Percentiles rank a stretch among this genome's conserved stretches.
These are phyloP conservation scores for Camptogramma bilineatum DNA, from an alignment of 2,888 invertebrate species.

Conservation along the genomic window DNA sequence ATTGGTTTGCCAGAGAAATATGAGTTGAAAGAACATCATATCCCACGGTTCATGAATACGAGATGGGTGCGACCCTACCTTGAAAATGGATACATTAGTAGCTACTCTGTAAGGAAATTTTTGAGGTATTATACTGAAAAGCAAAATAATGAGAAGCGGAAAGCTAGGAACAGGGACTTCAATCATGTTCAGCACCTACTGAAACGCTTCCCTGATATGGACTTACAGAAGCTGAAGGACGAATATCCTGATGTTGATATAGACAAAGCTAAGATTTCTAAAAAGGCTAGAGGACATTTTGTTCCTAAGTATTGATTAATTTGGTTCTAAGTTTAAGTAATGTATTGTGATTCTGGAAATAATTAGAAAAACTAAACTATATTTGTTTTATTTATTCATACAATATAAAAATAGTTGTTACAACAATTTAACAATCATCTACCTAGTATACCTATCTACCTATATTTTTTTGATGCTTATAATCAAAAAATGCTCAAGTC, in stretches of 20 bases:
- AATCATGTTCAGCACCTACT: constrained; percentile 89
- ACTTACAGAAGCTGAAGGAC: constrained; percentile 88
- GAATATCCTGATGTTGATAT: constrained; percentile 92
- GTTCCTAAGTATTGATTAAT: constrained; percentile 72
- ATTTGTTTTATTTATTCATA: constrained; percentile 12
- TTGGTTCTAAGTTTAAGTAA: neutral
- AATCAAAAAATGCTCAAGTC: neutral
- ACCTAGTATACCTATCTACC: too few species aligned
- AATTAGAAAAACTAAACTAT: constrained; percentile 13
- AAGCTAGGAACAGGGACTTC: constrained; percentile 86
- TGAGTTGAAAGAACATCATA: constrained; percentile 85
- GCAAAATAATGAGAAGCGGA: constrained; percentile 83
- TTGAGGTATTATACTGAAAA: constrained; percentile 88
- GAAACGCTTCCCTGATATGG: constrained; percentile 91
- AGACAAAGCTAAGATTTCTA: constrained; percentile 85
- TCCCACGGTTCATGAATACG: constrained; percentile 89
- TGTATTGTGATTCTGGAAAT: constrained; percentile 2
- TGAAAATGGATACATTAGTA: constrained; percentile 80
- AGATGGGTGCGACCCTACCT: constrained; percentile 87
- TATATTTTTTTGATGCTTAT: neutral
- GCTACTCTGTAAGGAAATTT: constrained; percentile 86
- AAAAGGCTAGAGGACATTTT: constrained; percentile 87
- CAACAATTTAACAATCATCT: neutral
- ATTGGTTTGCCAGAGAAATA: constrained; percentile 87
- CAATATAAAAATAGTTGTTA: neutral